These are phyloP conservation scores for Agrenia bidenticulata DNA, from an alignment of 2,888 invertebrate genomes.

Conservation along the genomic window DNA sequence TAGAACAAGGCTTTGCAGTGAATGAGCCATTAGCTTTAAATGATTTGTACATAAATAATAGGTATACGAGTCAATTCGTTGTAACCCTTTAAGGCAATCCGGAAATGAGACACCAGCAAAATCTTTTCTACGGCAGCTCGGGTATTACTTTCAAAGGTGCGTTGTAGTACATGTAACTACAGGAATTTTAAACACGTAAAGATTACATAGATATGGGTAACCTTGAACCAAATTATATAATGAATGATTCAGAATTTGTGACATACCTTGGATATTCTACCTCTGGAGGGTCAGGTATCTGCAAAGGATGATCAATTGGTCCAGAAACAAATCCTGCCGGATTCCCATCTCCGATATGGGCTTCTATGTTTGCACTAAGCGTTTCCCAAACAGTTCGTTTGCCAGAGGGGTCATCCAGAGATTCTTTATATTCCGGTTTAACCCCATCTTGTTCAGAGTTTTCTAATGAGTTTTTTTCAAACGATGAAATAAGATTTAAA, in stretches of 20 bases:
- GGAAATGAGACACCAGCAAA: no score
- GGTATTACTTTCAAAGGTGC: background rate
- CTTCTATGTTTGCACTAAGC: slow-evolving; percentile 19
- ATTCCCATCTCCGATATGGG: slow-evolving; percentile 19
- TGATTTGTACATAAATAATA: no score
- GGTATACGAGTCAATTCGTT: no score
- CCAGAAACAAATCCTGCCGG: slow-evolving; percentile 20
- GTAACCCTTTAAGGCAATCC: no score
- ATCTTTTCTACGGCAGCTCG: background rate
- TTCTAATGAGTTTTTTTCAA: background rate
- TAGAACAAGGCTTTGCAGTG: no score
- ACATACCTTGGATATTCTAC: background rate
- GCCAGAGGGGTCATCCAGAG: background rate
- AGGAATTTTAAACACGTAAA: background rate
- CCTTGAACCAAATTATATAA: background rate
- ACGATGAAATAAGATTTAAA: background rate
- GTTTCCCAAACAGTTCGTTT: slow-evolving; percentile 18
- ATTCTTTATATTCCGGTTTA: background rate
- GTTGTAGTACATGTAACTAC: background rate
- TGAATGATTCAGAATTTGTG: background rate
- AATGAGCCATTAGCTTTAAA: no score
- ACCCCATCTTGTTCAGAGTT: background rate
- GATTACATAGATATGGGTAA: background rate
- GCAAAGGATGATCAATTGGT: slow-evolving; percentile 5
- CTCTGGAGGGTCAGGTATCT: background rate